phyloP scores from a whole-genome alignment of 2,888 invertebrate species.

The Drepanosiphum platanoidis region DNA sequence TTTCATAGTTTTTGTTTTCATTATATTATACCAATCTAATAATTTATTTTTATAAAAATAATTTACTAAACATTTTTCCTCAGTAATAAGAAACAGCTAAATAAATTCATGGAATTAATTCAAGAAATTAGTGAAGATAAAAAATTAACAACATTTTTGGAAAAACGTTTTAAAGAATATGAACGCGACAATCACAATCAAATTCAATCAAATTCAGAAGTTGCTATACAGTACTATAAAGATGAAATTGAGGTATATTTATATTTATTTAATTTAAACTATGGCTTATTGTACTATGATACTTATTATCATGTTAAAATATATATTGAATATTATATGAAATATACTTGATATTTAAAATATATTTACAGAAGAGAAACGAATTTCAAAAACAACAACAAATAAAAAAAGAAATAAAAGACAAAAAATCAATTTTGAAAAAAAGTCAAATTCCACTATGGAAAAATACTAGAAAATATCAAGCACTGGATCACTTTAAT shows the following conservation, averaged over 20 bases:
- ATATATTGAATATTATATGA: not conserved
- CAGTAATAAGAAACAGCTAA: not conserved
- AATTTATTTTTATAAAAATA: not conserved
- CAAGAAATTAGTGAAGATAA: slow-evolving; percentile 55
- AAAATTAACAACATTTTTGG: slow-evolving; percentile 45
- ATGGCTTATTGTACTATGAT: no score
- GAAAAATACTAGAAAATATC: slow-evolving; percentile 58
- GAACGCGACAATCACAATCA: no score
- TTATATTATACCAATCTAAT: no score
- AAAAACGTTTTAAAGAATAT: slow-evolving; percentile 50
- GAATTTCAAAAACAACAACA: slow-evolving; percentile 58
- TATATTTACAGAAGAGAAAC: slow-evolving; percentile 40
- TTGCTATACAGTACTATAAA: slow-evolving; percentile 29
- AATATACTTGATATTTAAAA: not conserved
- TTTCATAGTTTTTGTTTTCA: no score
- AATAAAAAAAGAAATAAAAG: slow-evolving; percentile 46
- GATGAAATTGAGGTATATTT: slow-evolving; percentile 36
- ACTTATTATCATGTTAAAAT: no score
- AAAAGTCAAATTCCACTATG: slow-evolving; percentile 31
- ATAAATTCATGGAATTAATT: slow-evolving; percentile 49
- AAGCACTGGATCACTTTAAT: slow-evolving; percentile 46
- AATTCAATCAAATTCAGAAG: no score
- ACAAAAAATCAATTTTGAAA: slow-evolving; percentile 24
- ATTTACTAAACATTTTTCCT: no score
- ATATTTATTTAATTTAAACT: no score